phyloP scores from a whole-genome alignment of 2,888 invertebrate species.

The Scaptomyza reducta region DNA sequence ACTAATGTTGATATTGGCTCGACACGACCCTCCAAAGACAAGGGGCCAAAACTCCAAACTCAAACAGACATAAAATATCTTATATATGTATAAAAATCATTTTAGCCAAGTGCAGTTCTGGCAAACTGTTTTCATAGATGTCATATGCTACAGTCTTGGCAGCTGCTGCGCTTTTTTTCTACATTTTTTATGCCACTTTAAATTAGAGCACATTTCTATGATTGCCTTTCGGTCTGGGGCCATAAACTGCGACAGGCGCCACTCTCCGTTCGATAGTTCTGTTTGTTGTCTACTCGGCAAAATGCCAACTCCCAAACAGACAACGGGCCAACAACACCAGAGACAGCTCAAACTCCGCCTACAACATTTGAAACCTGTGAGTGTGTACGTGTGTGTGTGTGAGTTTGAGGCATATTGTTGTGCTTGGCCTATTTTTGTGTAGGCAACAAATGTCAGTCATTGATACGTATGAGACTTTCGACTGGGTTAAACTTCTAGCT shows the following conservation, averaged over 20 bases:
- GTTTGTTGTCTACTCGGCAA: conserved; percentile 74
- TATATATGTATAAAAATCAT: conserved; percentile 53
- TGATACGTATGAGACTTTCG: conserved; percentile 35
- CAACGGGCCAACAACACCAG: conserved; percentile 34
- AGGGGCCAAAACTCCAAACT: conserved; percentile 49
- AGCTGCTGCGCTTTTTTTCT: conserved; percentile 50
- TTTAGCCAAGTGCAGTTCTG: conserved; percentile 70
- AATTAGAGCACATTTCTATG: conserved; percentile 78
- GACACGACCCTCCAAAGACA: conserved; percentile 36
- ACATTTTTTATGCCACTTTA: conserved; percentile 66
- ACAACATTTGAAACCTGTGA: conserved; percentile 12
- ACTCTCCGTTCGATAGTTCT: conserved; percentile 72
- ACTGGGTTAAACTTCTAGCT: conserved; percentile 55
- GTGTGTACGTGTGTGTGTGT: neutral
- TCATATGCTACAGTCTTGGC: conserved; percentile 58
- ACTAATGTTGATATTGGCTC: conserved; percentile 76
- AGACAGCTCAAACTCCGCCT: conserved; percentile 46
- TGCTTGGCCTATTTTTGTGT: conserved; percentile 49
- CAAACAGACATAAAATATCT: conserved; percentile 66
- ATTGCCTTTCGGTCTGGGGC: conserved; percentile 63
- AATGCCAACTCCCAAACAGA: conserved; percentile 54
- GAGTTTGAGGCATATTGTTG: conserved; percentile 45
- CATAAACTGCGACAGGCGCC: conserved; percentile 77
- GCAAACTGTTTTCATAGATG: conserved; percentile 49
- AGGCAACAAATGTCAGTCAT: conserved; percentile 63